phyloP scores from a whole-genome alignment of 2,113 vertebrate species.

The Colossoma macropomum region DNA sequence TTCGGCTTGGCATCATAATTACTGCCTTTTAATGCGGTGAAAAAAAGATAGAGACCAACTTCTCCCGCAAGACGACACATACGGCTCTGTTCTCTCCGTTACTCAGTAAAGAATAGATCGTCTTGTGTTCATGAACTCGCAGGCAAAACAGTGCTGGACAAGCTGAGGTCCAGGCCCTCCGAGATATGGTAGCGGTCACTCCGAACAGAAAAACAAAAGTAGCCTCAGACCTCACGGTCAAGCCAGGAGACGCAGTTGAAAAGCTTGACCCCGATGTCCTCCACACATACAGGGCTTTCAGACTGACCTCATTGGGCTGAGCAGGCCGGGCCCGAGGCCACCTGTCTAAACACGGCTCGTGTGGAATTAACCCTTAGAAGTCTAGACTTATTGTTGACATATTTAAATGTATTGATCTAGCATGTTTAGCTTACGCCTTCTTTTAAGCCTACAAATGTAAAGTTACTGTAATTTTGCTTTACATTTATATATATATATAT shows the following conservation, averaged over 20 bases:
- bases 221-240: not conserved
- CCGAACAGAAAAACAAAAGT: not conserved
- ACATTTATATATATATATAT: too few relatives aligned
- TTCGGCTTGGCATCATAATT: constrained; percentile 48
- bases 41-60: constrained; percentile 11
- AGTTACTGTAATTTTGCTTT: too few relatives aligned
- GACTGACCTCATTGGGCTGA: constrained; percentile 5
- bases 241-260: not conserved
- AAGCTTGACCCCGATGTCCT: not conserved
- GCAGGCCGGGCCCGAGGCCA: not conserved
- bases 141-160: not conserved
- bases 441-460: too few relatives aligned
- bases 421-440: too few relatives aligned
- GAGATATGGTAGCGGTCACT: not conserved
- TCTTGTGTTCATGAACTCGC: not conserved
- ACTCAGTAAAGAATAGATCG: not conserved
- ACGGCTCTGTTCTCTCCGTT: constrained; percentile 1
- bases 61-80: not conserved
- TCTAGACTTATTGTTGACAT: not conserved
- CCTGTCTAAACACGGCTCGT: constrained; percentile 16
- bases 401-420: not conserved
- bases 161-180: not conserved
- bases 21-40: constrained; percentile 46
- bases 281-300: not conserved
- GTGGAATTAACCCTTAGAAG: not conserved